Evolutionary conservation across 1,140 invertebrate species (phyloP).

Genomic region (Drosophila auraria): DNA sequence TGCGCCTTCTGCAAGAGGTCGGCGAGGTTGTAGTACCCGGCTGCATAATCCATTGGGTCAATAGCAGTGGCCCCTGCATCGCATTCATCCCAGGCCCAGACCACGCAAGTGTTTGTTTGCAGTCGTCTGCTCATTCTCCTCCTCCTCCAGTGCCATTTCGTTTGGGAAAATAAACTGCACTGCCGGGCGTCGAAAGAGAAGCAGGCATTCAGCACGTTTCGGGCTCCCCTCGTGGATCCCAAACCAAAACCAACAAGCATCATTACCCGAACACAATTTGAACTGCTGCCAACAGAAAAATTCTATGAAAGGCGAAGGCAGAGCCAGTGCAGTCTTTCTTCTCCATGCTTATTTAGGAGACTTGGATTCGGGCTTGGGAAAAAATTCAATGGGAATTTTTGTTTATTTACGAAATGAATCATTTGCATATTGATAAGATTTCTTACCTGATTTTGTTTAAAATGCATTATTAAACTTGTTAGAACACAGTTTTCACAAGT

Average conservation of each 20-base stretch:
- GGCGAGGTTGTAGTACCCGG: conserved; percentile 54
- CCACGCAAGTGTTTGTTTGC: conserved; percentile 50
- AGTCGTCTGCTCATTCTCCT: neutral
- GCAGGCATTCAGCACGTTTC: conserved; percentile 36
- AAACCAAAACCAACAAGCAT: conserved; percentile 30
- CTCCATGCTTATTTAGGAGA: conserved; percentile 16
- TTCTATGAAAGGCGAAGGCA: conserved; percentile 23
- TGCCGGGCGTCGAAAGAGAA: conserved; percentile 18
- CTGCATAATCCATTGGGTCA: conserved; percentile 79
- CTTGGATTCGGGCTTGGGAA: neutral
- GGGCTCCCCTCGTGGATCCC: conserved; percentile 8
- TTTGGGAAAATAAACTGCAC: conserved; percentile 34
- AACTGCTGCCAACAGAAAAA: conserved; percentile 60
- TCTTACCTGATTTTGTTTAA: neutral
- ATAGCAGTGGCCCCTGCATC: conserved; percentile 43
- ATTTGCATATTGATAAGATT: neutral
- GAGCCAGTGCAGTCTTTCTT: conserved; percentile 14
- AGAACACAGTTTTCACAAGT: too few species aligned
- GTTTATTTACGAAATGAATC: neutral
- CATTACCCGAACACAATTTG: conserved; percentile 52
- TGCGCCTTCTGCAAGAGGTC: conserved; percentile 31
- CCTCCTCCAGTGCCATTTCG: conserved; percentile 15
- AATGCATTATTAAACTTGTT: too few species aligned
- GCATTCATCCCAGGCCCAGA: conserved; percentile 8
- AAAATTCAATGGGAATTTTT: neutral